Evolutionary conservation across 2,888 invertebrate species (phyloP), one percentile per base, ranked within the genome.

Genomic region (Lasius platythorax): DNA sequence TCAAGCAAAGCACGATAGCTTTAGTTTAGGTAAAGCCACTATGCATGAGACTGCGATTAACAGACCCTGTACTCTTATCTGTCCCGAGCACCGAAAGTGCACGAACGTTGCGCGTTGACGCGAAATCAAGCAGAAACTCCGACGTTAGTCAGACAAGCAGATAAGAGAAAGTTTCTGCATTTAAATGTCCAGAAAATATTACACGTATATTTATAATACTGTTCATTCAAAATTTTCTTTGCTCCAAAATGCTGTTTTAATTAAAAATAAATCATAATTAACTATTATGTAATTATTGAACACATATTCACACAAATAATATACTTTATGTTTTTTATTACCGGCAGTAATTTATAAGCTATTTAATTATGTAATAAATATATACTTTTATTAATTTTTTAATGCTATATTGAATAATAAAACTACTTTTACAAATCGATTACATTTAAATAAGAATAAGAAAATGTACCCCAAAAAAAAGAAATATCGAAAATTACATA

Each of bases 1-100:
- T 56, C 40, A 40, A 8, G n/a, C n/a, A 18, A 43, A 74, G 50
- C 15, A 3, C 6, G 37, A 15, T 37, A 37, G 37, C 37, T 73
- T 46, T 3, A 66, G 6, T 73, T 46, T 3, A 66, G 6, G 23
- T 66, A 66, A 66, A 43, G 23, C 11, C 5, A 23, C 33, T 15
- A 23, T 43, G 43, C n/a, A 66, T 64, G 9, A 64, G n/a, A 8
- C 2, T 11, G 63, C 63, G 40, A 66, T 66, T 66, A 66, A 64
- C 12, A 5, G 18, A 63, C n/a, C 53, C 53, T n/a, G n/a, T 53
- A 18, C 15, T 33, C 18, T 63, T 33, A 63, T 18, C 33, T 63
- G 18, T 9, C 33, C 18, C 18, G 15, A 33, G 33, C 18, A 18
- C 12, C 9, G 33, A 18, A 63, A 63, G 18, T 33, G 18, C 63